These are phyloP conservation scores for Neodiprion virginianus DNA, from an alignment of 1,140 invertebrate genomes.

Conservation along the genomic window DNA sequence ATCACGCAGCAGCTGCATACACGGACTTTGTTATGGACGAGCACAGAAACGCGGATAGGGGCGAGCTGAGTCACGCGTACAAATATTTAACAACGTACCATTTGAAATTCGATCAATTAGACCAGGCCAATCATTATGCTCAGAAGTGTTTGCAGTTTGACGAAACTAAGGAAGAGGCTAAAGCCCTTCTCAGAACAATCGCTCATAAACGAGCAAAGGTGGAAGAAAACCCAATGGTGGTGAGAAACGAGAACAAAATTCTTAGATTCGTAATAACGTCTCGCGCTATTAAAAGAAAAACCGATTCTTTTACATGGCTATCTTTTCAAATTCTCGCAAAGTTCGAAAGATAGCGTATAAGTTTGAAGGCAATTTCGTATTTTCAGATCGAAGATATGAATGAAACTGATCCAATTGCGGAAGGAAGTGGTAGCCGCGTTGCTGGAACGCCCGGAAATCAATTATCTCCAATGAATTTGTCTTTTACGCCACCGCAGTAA, in stretches of 20 bases:
- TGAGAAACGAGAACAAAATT: slow-evolving; percentile 35
- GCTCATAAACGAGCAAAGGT: slow-evolving; percentile 68
- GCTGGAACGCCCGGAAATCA: slow-evolving; percentile 48
- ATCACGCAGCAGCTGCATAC: slow-evolving; percentile 90
- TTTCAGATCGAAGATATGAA: slow-evolving; percentile 59
- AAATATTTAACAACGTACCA: slow-evolving; percentile 92
- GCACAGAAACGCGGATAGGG: slow-evolving; percentile 70
- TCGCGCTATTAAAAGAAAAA: background rate
- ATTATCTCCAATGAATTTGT: slow-evolving; percentile 57
- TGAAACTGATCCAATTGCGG: slow-evolving; percentile 55
- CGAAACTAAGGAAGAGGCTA: slow-evolving; percentile 91
- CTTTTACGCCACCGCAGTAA: slow-evolving; percentile 51
- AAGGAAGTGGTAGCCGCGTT: slow-evolving; percentile 32
- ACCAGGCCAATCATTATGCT: slow-evolving; percentile 89
- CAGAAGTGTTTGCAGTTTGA: slow-evolving; percentile 91
- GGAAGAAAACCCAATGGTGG: slow-evolving; percentile 62
- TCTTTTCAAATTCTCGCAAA: background rate
- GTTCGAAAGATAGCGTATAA: background rate
- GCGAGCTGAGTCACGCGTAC: slow-evolving; percentile 84
- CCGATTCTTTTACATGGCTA: background rate
- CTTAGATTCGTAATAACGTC: background rate
- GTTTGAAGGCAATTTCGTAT: slow-evolving; percentile 11
- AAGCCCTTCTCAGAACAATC: slow-evolving; percentile 85
- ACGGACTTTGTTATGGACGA: slow-evolving; percentile 88
- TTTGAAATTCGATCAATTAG: slow-evolving; percentile 79